phyloP scores from a whole-genome alignment of 2,797 vertebrate genomes.

The Tokudaia tokunoshimensis region DNA sequence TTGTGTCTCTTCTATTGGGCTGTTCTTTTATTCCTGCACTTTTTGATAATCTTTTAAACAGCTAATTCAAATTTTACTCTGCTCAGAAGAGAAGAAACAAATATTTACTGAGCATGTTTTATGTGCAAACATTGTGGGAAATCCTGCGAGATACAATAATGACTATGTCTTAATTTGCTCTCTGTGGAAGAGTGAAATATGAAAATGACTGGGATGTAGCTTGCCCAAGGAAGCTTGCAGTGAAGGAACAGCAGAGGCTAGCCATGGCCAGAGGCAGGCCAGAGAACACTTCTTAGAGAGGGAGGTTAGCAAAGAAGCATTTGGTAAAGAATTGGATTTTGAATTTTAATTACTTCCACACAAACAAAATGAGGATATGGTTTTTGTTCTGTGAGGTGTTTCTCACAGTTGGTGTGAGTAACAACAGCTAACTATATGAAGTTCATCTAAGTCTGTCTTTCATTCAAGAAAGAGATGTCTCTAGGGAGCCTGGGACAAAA shows the following conservation, averaged over 20 bases:
- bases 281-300: neutral
- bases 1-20: constrained; percentile 11
- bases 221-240: neutral
- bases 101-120: constrained; percentile 39
- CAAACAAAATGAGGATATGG: neutral
- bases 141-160: neutral
- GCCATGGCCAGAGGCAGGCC: neutral
- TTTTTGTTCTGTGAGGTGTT: neutral
- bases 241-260: neutral
- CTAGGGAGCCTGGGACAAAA: neutral
- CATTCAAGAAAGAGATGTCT: neutral
- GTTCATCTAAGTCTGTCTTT: neutral
- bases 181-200: neutral
- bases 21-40: constrained; percentile 11
- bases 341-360: constrained; percentile 20
- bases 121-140: neutral
- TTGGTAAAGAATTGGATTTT: neutral
- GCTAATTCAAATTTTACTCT: constrained; percentile 45
- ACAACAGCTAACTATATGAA: neutral
- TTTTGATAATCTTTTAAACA: constrained; percentile 27
- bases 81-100: neutral
- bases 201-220: neutral
- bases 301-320: neutral
- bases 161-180: neutral
- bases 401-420: neutral